Evolutionary conservation across 2,113 vertebrate genomes (phyloP).

Genomic region (Podarcis muralis): DNA sequence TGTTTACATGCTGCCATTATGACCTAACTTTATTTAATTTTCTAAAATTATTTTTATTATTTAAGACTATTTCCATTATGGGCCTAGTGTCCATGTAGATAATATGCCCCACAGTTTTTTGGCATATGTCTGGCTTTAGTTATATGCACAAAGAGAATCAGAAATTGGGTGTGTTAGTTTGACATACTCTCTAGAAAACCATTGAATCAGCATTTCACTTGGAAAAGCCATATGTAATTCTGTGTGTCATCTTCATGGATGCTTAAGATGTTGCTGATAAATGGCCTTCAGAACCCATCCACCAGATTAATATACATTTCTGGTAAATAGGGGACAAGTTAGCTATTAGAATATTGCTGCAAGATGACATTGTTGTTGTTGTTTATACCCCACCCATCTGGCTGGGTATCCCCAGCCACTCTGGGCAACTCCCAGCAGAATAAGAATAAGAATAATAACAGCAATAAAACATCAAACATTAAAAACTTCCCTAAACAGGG

Average conservation of each 20-base stretch:
- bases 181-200: not conserved
- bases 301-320: not conserved
- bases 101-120: not conserved
- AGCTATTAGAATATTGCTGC: not conserved
- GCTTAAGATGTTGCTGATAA: too few species aligned
- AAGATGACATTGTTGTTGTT: not conserved
- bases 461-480: too few species aligned
- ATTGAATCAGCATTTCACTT: too few species aligned
- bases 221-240: not conserved
- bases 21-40: not conserved
- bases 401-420: too few species aligned
- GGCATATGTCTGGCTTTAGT: not conserved
- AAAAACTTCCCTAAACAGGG: too few species aligned
- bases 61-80: not conserved
- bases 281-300: not conserved
- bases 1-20: not conserved
- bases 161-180: not conserved
- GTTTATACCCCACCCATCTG: too few species aligned
- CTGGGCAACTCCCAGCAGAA: too few species aligned
- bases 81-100: too few species aligned
- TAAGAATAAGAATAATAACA: too few species aligned
- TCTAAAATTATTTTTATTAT: not conserved
- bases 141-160: not conserved
- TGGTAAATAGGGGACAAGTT: not conserved
- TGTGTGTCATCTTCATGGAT: not conserved